These are phyloP conservation scores for Jordanella pulchra DNA, from an alignment of 2,797 vertebrate genomes.

Conservation along the genomic window DNA sequence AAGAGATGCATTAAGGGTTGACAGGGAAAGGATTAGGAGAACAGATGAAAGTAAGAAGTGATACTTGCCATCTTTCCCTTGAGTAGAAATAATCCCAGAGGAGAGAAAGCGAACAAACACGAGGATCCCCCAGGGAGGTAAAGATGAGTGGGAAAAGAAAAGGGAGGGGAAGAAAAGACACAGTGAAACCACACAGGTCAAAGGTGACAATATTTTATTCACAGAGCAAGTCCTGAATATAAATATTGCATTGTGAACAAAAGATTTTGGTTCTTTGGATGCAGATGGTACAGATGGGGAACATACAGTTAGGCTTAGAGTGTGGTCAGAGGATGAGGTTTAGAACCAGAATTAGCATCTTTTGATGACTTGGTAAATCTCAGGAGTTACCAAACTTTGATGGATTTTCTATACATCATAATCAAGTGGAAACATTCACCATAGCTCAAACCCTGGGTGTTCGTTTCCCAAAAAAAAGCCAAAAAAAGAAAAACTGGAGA, in stretches of 20 bases:
- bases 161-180: conserved; percentile 64
- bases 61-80: conserved; percentile 83
- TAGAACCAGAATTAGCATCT: conserved; percentile 61
- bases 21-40: conserved; percentile 79
- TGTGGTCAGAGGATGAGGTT: conserved; percentile 56
- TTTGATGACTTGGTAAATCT: conserved; percentile 50
- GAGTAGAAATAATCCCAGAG: conserved; percentile 85
- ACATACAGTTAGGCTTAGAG: conserved; percentile 49
- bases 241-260: conserved; percentile 90
- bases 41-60: conserved; percentile 75
- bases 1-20: conserved; percentile 33
- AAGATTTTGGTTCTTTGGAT: conserved; percentile 64
- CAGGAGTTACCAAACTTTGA: conserved; percentile 29
- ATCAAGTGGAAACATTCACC: conserved; percentile 34
- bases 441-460: conserved; percentile 44
- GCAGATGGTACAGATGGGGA: conserved; percentile 58
- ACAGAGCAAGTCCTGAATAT: conserved; percentile 93
- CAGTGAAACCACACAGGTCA: conserved; percentile 93
- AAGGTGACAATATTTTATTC: conserved; percentile 98
- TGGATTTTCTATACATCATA: conserved; percentile 44
- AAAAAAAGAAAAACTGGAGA: conserved; percentile 28
- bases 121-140: conserved; percentile 66
- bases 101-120: conserved; percentile 67
- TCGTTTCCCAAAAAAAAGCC: conserved; percentile 26
- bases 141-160: conserved; percentile 69